Evolutionary conservation across 2,797 vertebrate species (phyloP), one percentile per base, ranked within the genome.

Genomic region (Mastacembelus armatus): DNA sequence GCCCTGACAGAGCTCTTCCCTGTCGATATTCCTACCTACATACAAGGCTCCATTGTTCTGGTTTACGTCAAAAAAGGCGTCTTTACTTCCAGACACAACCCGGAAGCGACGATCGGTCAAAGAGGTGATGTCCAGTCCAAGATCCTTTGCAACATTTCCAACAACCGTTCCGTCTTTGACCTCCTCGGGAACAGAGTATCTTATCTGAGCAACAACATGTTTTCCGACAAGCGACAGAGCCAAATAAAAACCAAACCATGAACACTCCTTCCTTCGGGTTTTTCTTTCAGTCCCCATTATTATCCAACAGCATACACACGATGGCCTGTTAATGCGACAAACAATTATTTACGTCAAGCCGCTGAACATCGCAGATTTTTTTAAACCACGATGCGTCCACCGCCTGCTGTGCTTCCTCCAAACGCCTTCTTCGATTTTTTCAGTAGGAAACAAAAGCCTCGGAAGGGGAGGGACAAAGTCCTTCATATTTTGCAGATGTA

Each of bases 101-200:
- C 92, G 91, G 26, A 95, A 91, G 16, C 86, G 74, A 58, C 94
- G 88, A 0, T 84, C 81, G n/a, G 50, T 69, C 59, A 95, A 83
- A 1, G 88, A 88, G 1, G 16, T 38, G 14, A 91, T 63, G 16
- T 94, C 93, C 36, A 95, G 77, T 24, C 92, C 92, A 43, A 95
- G 82, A 74, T 95, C 94, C 77, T 93, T 94, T 0, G 93, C 92
- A 4, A 95, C 80, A 69, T 94, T 93, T 38, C 94, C 95, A 52
- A 95, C 92, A 61, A 90, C 77, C 2, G 91, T 88, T 55, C 92
- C 94, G 4, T 90, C 89, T 63, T 91, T 91, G 1, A 91, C 79
- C 74, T 96, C 94, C 63, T 95, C 95, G 0, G 80, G 80, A 40
- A 95, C 44, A 1, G 92, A 90, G 56, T 96, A 95, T 26, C 84